Conservation (phyloP, 2,888 invertebrate genomes). For the Spatulosminthurus flaviceps region DNA sequence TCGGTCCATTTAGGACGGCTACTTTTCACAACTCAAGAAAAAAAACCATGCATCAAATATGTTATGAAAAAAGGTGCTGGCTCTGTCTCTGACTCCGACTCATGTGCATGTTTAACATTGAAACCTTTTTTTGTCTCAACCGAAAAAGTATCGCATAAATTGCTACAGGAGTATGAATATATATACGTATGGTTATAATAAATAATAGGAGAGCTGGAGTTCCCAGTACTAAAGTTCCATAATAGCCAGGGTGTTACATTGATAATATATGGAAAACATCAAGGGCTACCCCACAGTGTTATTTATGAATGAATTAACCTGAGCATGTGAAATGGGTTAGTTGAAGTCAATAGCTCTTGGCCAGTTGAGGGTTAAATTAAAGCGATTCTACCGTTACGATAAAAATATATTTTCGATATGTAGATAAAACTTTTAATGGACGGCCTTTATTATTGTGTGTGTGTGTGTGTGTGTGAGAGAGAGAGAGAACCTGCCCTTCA, state of each 20-base stretch:
- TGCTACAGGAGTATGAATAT: background rate
- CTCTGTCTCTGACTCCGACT: background rate
- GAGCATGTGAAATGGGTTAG: background rate
- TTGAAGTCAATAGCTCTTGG: background rate
- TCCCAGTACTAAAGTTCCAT: too few relatives aligned
- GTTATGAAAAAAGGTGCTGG: background rate
- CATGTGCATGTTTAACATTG: background rate
- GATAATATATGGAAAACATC: background rate
- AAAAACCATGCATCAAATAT: background rate
- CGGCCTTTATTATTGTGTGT: background rate
- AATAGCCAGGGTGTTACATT: too few relatives aligned
- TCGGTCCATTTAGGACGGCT: background rate
- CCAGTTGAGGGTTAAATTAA: conserved; percentile 1
- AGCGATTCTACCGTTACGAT: background rate
- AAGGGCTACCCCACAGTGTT: background rate
- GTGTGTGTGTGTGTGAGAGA: too few relatives aligned
- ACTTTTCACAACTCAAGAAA: background rate
- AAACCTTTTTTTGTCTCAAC: conserved; percentile 1
- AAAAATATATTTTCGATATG: background rate
- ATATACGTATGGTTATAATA: too few relatives aligned
- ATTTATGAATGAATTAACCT: conserved; percentile 9
- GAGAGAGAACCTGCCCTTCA: background rate
- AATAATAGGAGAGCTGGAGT: too few relatives aligned
- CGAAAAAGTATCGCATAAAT: background rate
- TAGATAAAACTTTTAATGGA: background rate